These are phyloP conservation scores for Perizoma flavofasciatum DNA, from an alignment of 2,888 invertebrate genomes.

Conservation along the genomic window DNA sequence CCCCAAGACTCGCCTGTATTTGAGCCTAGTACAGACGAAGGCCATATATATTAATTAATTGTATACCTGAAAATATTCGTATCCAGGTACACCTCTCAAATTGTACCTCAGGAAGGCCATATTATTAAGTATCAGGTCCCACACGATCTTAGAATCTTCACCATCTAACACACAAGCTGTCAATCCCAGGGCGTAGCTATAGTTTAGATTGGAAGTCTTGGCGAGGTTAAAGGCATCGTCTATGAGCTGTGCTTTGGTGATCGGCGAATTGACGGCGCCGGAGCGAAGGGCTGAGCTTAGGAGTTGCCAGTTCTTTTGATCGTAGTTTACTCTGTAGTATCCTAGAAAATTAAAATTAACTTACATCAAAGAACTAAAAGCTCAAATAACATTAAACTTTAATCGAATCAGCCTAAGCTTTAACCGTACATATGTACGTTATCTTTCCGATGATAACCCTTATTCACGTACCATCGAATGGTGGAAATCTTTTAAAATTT, in stretches of 20 bases:
- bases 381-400: too few relatives aligned
- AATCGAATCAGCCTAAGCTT: too few relatives aligned
- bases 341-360: slow-evolving; percentile 57
- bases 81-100: slow-evolving; percentile 76
- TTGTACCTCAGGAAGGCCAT: slow-evolving; percentile 79
- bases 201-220: slow-evolving; percentile 82
- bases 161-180: slow-evolving; percentile 84
- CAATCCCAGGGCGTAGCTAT: slow-evolving; percentile 85
- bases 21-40: too few relatives aligned
- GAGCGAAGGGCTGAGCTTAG: slow-evolving; percentile 77
- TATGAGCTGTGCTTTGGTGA: slow-evolving; percentile 88
- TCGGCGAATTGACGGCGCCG: slow-evolving; percentile 78
- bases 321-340: slow-evolving; percentile 86
- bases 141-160: slow-evolving; percentile 86
- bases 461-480: too few relatives aligned
- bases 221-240: slow-evolving; percentile 89
- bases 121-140: slow-evolving; percentile 85
- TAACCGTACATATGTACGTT: too few relatives aligned
- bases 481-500: not conserved
- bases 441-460: too few relatives aligned
- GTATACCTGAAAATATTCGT: slow-evolving; percentile 74
- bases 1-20: too few relatives aligned
- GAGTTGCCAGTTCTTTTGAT: slow-evolving; percentile 82
- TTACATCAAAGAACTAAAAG: too few relatives aligned
- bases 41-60: too few relatives aligned